phyloP scores from a whole-genome alignment of 2,113 vertebrate genomes.

The Psettodes erumei region DNA sequence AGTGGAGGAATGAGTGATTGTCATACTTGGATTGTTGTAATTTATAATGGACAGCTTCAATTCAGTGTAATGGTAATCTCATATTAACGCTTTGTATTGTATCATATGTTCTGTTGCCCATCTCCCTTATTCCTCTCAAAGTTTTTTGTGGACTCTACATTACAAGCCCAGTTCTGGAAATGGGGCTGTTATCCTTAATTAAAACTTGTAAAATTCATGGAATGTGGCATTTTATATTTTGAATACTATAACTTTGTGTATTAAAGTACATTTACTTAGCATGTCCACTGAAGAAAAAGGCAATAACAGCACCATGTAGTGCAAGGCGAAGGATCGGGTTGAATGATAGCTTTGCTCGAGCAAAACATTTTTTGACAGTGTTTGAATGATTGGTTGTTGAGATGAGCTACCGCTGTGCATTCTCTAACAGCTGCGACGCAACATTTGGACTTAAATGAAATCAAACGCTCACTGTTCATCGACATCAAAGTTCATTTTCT shows the following conservation, averaged over 20 bases:
- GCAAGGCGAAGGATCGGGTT: slow-evolving; percentile 33
- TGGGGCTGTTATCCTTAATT: slow-evolving; percentile 70
- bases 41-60: slow-evolving; percentile 64
- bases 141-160: slow-evolving; percentile 63
- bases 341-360: slow-evolving; percentile 51
- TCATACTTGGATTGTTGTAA: slow-evolving; percentile 60
- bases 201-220: slow-evolving; percentile 75
- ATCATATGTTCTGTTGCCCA: slow-evolving; percentile 47
- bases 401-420: slow-evolving; percentile 39
- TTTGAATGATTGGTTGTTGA: slow-evolving; percentile 49
- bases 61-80: slow-evolving; percentile 65
- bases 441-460: slow-evolving; percentile 60
- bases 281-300: slow-evolving; percentile 67
- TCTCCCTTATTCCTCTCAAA: slow-evolving; percentile 21
- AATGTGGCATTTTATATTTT: slow-evolving; percentile 80
- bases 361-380: slow-evolving; percentile 28
- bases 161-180: slow-evolving; percentile 79
- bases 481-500: slow-evolving; percentile 66
- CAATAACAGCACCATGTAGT: slow-evolving; percentile 67
- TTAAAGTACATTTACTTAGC: slow-evolving; percentile 57
- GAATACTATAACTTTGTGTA: slow-evolving; percentile 66
- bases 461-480: slow-evolving; percentile 64
- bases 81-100: slow-evolving; percentile 73
- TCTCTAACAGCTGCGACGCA: slow-evolving; percentile 52
- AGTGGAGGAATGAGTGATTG: slow-evolving; percentile 60